These are phyloP conservation scores for Notospermus geniculatus DNA, from an alignment of 1,140 invertebrate species.

Conservation along the genomic window DNA sequence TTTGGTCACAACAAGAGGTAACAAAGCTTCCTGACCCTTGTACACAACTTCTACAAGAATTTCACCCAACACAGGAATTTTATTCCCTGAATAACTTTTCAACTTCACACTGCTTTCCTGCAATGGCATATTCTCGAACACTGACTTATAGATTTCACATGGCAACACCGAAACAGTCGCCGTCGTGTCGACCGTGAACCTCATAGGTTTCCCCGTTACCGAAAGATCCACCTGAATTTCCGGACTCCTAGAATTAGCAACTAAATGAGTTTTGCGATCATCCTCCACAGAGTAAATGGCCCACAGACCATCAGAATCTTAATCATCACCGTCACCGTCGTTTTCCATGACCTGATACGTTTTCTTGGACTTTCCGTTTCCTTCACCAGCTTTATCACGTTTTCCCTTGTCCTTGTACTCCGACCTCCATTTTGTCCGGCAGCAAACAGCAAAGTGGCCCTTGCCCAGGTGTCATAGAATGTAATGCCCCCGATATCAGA, in stretches of 20 bases:
- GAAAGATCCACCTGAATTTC: not conserved
- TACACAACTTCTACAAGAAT: not conserved
- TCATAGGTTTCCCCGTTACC: not conserved
- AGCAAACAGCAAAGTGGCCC: not conserved
- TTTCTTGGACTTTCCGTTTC: too few relatives aligned
- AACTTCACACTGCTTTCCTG: not conserved
- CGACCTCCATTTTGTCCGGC: not conserved
- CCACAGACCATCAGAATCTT: not conserved
- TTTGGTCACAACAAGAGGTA: conserved; percentile 1
- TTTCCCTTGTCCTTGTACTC: not conserved
- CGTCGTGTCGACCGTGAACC: not conserved
- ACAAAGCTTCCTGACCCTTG: not conserved
- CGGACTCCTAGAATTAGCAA: too few relatives aligned
- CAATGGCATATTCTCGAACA: too few relatives aligned
- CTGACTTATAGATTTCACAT: not conserved
- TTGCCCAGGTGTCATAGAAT: too few relatives aligned
- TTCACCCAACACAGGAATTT: not conserved
- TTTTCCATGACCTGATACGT: too few relatives aligned
- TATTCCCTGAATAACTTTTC: conserved; percentile 1
- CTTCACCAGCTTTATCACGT: too few relatives aligned
- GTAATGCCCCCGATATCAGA: too few relatives aligned
- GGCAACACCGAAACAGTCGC: not conserved
- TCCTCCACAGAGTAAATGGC: too few relatives aligned
- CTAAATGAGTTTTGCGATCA: too few relatives aligned
- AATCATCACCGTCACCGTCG: not conserved